Conservation (phyloP, 1,140 invertebrate species). For the Rhyacophila brunnea region DNA sequence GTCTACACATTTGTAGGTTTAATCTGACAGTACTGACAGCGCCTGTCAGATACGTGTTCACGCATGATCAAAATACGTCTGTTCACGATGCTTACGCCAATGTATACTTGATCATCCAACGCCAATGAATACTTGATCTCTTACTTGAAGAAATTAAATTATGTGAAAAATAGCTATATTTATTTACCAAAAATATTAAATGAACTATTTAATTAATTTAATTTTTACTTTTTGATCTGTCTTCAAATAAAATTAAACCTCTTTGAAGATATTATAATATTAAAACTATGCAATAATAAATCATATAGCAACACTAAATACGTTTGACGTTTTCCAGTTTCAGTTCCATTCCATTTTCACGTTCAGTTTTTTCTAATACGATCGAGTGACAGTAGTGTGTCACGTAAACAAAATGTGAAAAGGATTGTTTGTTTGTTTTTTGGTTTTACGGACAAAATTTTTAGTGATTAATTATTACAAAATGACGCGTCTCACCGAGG, state of each 20-base stretch:
- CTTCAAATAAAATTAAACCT: background rate
- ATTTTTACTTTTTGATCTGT: no score
- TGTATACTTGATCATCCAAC: no score
- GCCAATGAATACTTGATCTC: no score
- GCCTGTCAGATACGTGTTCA: no score
- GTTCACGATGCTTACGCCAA: no score
- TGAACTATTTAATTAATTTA: no score
- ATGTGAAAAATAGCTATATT: no score
- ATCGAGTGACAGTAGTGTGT: background rate
- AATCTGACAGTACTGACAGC: no score
- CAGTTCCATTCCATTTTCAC: background rate
- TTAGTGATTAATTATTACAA: slow-evolving; percentile 18
- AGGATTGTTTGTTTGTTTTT: slow-evolving; percentile 16
- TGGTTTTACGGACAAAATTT: slow-evolving; percentile 10
- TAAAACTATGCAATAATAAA: background rate
- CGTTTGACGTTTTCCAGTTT: background rate
- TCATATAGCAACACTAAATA: background rate
- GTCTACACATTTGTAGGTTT: no score
- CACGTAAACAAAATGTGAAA: slow-evolving; percentile 12
- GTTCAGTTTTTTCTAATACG: background rate
- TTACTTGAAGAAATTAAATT: no score
- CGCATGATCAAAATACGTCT: no score
- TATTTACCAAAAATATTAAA: no score
- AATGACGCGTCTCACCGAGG: slow-evolving; percentile 82
- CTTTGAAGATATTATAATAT: background rate